These are phyloP conservation scores for Lophochroa leadbeateri DNA, from an alignment of 2,113 vertebrate genomes.

Conservation along the genomic window DNA sequence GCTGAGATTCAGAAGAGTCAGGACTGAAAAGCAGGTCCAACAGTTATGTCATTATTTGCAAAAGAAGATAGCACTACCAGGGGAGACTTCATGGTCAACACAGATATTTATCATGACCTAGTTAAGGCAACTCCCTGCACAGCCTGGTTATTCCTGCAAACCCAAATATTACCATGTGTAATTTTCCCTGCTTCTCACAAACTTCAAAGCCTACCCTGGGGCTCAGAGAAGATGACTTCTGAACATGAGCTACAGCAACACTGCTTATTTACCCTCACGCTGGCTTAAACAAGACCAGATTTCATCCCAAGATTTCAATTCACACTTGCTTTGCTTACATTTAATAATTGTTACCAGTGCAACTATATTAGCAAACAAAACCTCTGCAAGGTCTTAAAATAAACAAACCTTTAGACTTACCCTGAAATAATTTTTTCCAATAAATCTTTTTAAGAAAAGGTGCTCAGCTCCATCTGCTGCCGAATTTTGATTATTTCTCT, in stretches of 20 bases:
- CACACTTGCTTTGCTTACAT: neutral
- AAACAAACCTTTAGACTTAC: neutral
- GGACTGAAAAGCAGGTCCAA: neutral
- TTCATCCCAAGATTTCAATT: neutral
- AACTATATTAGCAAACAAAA: neutral
- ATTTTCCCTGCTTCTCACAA: neutral
- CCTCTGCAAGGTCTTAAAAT: neutral
- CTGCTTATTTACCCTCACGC: neutral
- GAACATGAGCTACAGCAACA: neutral
- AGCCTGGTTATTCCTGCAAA: neutral
- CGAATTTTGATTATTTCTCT: neutral
- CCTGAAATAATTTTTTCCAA: neutral
- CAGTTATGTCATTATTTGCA: neutral
- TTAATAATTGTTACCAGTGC: neutral
- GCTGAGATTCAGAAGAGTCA: neutral
- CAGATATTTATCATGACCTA: neutral
- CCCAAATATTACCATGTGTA: neutral
- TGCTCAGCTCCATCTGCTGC: neutral
- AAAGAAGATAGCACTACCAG: neutral
- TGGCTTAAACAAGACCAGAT: neutral
- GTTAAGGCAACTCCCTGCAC: neutral
- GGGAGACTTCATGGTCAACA: neutral
- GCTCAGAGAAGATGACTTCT: neutral
- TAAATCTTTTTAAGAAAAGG: neutral
- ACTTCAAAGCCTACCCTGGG: neutral